A percentile compares a stretch with the other conserved stretches of the same genome.
These are phyloP conservation scores for Chloroceryle inda DNA, from an alignment of 2,797 vertebrate species.

Conservation along the genomic window DNA sequence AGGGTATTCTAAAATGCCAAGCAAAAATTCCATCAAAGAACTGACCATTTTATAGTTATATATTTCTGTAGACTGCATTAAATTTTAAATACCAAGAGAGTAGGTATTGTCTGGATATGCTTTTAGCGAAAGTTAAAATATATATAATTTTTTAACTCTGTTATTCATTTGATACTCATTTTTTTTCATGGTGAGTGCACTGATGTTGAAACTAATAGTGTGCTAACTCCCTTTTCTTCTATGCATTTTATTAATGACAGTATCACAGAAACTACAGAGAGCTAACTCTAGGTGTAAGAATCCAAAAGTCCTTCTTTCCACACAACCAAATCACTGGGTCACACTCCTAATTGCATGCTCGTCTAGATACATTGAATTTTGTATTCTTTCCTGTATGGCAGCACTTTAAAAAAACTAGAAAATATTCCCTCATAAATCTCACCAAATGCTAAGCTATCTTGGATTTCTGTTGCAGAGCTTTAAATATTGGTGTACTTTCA, in stretches of 20 bases:
- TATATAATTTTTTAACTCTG: not conserved
- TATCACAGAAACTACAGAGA: not conserved
- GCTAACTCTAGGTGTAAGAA: not conserved
- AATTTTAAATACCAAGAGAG: not conserved
- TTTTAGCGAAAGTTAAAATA: not conserved
- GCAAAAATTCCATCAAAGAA: not conserved
- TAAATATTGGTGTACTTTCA: not conserved
- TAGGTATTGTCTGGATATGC: not conserved
- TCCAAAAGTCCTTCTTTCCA: not conserved
- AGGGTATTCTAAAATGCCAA: not conserved
- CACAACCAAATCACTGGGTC: not conserved
- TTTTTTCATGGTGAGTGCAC: not conserved
- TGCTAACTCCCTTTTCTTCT: not conserved
- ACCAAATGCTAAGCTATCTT: not conserved
- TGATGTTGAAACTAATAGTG: not conserved
- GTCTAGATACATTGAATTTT: not conserved
- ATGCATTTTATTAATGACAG: not conserved
- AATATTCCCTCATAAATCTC: not conserved
- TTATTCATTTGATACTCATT: not conserved
- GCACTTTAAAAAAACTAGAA: not conserved
- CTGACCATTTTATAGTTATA: not conserved
- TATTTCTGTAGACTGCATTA: not conserved
- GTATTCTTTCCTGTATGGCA: not conserved
- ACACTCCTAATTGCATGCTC: not conserved
- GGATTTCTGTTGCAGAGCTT: not conserved